Evolutionary conservation across 2,113 vertebrate species (phyloP), one percentile per base, ranked within the genome.

Genomic region (Entomyzon cyanotis): DNA sequence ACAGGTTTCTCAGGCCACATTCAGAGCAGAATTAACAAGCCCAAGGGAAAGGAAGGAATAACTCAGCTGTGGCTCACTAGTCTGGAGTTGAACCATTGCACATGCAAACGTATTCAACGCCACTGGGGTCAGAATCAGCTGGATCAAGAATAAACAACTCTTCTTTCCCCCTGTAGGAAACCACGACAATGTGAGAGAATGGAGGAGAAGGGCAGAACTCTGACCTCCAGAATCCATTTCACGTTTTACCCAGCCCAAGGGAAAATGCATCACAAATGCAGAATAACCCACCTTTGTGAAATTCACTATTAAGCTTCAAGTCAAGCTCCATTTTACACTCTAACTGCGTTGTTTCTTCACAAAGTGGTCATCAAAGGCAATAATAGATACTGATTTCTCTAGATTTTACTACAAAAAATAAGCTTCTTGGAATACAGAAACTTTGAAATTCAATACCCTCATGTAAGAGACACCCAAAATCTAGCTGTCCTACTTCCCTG

Each of bases 241-340:
- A 37, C 14, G 25, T 39, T 80, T 80, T 21, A 74, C 4, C 2
- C 25, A 67, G 25, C 4, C 23, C 23, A 63, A 42, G 2, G 24
- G 18, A 75, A 84, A 87, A 91, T 0, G 1, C 12, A 62, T 5
- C 19, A 65, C 0, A 0, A 17, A 7, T 6, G 50, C 31, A 42
- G 49, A 30, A 59, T 6, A 79, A 68, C 2, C 9, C 13, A 62
- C 7, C 15, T 47, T n/a, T 44, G 20, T 2, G 2, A 59, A 84
- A 63, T 15, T 69, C 63, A 46, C 9, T 46, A 19, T 6, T 31
- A 41, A 1, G 5, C 44, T 87, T 65, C 69, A 42, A 28, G 31
- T 13, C n/a, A 91, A 35, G 19, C 9, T 60, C 23, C 21, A 18
- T 79, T 85, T 27, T 52, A 16, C 24, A 14, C 31, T 39, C 24